Percentiles rank a stretch among this genome's conserved stretches.
Conservation (phyloP, 2,888 invertebrate genomes). For the Yponomeuta plumbellus region DNA sequence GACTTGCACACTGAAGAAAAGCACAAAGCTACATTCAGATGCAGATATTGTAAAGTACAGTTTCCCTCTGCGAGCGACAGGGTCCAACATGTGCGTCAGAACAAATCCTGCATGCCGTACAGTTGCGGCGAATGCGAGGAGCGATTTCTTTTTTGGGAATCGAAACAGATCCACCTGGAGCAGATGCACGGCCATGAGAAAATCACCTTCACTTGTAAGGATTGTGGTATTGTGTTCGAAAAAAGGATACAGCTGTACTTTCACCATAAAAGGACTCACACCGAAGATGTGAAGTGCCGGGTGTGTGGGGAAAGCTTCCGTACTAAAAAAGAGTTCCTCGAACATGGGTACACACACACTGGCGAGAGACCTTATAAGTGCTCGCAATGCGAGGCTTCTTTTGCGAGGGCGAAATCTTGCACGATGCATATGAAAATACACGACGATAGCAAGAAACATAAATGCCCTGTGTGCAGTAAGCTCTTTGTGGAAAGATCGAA, state of each 20-base stretch:
- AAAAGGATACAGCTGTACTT: slow-evolving; percentile 16
- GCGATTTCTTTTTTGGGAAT: slow-evolving; percentile 24
- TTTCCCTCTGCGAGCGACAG: slow-evolving; percentile 64
- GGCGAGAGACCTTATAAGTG: slow-evolving; percentile 18
- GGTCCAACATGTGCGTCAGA: slow-evolving; percentile 50
- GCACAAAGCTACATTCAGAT: slow-evolving; percentile 47
- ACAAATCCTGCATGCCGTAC: slow-evolving; percentile 33
- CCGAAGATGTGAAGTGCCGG: background rate
- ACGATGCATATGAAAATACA: slow-evolving; percentile 1
- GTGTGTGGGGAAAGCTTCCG: background rate
- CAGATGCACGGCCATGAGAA: slow-evolving; percentile 20
- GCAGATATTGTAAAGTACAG: slow-evolving; percentile 51
- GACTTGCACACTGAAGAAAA: slow-evolving; percentile 53
- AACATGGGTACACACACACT: slow-evolving; percentile 19
- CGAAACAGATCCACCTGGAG: slow-evolving; percentile 23
- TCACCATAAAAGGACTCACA: slow-evolving; percentile 22
- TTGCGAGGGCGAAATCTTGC: background rate
- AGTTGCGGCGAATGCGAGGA: slow-evolving; percentile 24
- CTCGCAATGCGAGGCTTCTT: slow-evolving; percentile 17
- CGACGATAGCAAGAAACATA: background rate
- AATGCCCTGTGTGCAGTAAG: slow-evolving; percentile 8
- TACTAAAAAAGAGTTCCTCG: slow-evolving; percentile 3
- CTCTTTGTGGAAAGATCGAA: background rate
- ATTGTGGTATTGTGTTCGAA: slow-evolving; percentile 20
- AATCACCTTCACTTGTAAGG: slow-evolving; percentile 18